Percentiles rank a stretch among this genome's conserved stretches.
Conservation (phyloP, 92 coral and sea anemone species). For the Porites lobata region DNA sequence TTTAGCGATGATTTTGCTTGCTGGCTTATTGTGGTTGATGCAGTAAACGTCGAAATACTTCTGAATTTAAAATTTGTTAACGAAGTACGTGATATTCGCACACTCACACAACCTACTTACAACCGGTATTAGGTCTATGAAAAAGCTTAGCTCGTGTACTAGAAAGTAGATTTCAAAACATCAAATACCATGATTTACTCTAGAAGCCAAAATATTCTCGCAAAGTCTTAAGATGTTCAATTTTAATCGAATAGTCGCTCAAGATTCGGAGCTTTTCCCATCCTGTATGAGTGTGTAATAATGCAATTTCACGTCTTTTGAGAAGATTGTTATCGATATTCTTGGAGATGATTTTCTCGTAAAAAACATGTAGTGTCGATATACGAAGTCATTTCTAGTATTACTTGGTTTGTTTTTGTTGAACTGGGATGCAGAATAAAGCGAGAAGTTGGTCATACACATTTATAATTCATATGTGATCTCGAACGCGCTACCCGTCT, state of each 20-base stretch:
- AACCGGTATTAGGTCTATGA: neutral
- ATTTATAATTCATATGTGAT: conserved; percentile 41
- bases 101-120: neutral
- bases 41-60: neutral
- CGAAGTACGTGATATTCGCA: neutral
- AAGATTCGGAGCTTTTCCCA: neutral
- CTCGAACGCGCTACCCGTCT: neutral
- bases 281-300: neutral
- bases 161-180: conserved; percentile 5
- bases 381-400: neutral
- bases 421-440: conserved; percentile 30
- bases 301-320: neutral
- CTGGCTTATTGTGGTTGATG: neutral
- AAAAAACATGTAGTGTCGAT: neutral
- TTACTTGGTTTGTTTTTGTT: neutral
- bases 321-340: neutral
- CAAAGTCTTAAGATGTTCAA: neutral
- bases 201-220: neutral
- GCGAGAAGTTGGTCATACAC: neutral
- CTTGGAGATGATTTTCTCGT: neutral
- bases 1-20: conserved; percentile 8
- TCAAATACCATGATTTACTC: neutral
- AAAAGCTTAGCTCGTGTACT: neutral
- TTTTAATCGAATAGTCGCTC: neutral
- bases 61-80: neutral